Evolutionary conservation across 2,797 vertebrate genomes (phyloP).

Genomic region (Sebastes alutus): DNA sequence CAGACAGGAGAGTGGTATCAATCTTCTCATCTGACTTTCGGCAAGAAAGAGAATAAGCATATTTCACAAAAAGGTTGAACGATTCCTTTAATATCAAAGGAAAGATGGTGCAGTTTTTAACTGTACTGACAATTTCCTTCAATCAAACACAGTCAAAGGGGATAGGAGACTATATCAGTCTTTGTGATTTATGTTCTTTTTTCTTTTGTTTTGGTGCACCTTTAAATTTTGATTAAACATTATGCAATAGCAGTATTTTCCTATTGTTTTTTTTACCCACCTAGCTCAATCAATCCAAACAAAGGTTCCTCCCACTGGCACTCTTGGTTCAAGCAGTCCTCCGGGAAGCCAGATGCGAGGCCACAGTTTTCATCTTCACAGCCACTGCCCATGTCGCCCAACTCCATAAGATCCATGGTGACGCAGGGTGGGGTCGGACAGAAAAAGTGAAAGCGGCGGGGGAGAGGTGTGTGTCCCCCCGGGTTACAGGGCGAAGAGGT

Average conservation of each 20-base stretch:
- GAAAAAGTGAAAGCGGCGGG: not conserved
- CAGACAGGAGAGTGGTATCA: not conserved
- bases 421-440: not conserved
- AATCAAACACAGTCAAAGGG: not conserved
- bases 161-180: not conserved
- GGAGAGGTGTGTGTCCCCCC: slow-evolving; percentile 24
- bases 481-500: slow-evolving; percentile 50
- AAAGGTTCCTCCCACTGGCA: slow-evolving; percentile 56
- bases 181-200: not conserved
- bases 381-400: slow-evolving; percentile 30
- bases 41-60: not conserved
- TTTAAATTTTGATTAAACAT: not conserved
- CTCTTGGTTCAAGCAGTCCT: slow-evolving; percentile 55
- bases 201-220: not conserved
- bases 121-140: not conserved
- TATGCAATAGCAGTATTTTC: not conserved
- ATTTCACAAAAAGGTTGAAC: not conserved
- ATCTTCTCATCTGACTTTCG: not conserved
- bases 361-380: slow-evolving; percentile 64
- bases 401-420: slow-evolving; percentile 50
- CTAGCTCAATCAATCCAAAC: slow-evolving; percentile 69
- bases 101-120: not conserved
- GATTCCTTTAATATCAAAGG: not conserved
- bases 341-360: slow-evolving; percentile 11
- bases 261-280: slow-evolving; percentile 38